A percentile compares a stretch with the other conserved stretches of the same genome.
phyloP scores from a whole-genome alignment of 2,113 vertebrate genomes.

The Cromileptes altivelis region DNA sequence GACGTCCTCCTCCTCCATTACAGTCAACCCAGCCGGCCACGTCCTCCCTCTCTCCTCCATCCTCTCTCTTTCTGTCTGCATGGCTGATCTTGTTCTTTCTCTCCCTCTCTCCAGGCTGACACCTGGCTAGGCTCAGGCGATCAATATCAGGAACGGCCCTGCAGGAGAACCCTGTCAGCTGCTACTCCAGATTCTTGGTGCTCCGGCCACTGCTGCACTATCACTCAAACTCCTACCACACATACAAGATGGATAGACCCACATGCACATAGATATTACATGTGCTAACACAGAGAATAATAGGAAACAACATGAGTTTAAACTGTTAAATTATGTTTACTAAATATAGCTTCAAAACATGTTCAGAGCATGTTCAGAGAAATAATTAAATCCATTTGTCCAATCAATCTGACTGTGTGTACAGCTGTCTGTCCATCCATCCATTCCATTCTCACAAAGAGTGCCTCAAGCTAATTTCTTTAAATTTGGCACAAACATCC shows the following conservation, averaged over 20 bases:
- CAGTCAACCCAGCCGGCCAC: slow-evolving; percentile 40
- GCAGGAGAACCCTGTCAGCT: slow-evolving; percentile 57
- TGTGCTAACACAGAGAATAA: too few species aligned
- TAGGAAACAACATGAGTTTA: too few species aligned
- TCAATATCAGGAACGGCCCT: slow-evolving; percentile 71
- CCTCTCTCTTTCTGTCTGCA: slow-evolving; percentile 37
- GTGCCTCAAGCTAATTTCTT: too few species aligned
- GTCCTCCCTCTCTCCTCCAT: slow-evolving; percentile 37
- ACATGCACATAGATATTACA: background rate
- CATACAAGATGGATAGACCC: slow-evolving; percentile 28
- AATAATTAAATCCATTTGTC: too few species aligned
- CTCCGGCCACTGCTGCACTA: slow-evolving; percentile 33
- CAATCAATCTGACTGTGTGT: too few species aligned
- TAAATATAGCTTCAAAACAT: too few species aligned
- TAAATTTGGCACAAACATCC: too few species aligned
- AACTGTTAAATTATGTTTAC: too few species aligned
- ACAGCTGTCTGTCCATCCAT: too few species aligned
- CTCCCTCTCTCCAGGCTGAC: slow-evolving; percentile 64
- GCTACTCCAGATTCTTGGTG: slow-evolving; percentile 45
- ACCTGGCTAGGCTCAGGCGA: slow-evolving; percentile 70
- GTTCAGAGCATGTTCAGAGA: too few species aligned
- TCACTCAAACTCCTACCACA: slow-evolving; percentile 56
- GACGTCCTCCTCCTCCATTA: slow-evolving; percentile 23
- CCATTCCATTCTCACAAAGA: too few species aligned
- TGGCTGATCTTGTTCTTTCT: slow-evolving; percentile 55